Conservation (phyloP, 2,888 invertebrate genomes). For the Gryllus longicercus region DNA sequence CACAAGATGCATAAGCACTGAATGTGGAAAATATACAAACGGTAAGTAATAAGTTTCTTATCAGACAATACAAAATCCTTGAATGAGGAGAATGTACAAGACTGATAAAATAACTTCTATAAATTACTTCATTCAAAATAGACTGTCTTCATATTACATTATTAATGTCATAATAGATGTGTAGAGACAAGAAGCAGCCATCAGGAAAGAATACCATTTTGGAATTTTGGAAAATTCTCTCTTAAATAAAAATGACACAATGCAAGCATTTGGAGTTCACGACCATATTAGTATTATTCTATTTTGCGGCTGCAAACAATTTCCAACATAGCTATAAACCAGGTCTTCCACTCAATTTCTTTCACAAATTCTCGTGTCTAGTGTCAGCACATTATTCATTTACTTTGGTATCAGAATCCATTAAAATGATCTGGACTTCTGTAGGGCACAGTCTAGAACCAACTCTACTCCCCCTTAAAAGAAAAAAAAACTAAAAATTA, state of each 20-base stretch:
- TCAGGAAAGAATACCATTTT: background rate
- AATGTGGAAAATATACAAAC: background rate
- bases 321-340: background rate
- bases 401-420: background rate
- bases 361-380: background rate
- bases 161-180: background rate
- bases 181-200: background rate
- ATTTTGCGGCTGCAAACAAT: background rate
- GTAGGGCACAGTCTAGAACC: slow-evolving; percentile 2
- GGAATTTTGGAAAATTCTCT: too few species aligned
- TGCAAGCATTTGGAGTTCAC: too few species aligned
- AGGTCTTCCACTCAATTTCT: background rate
- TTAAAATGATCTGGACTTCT: slow-evolving; percentile 11
- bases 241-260: too few species aligned
- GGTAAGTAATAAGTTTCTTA: background rate
- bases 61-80: background rate
- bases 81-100: background rate
- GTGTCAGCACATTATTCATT: background rate
- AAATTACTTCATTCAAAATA: background rate
- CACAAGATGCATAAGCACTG: slow-evolving; percentile 17
- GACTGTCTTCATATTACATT: background rate
- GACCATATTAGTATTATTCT: too few species aligned
- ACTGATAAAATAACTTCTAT: background rate
- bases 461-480: slow-evolving; percentile 11
- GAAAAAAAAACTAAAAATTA: background rate